phyloP scores from a whole-genome alignment of 53 echinoderm and acorn worm genomes.

The Antedon mediterranea region DNA sequence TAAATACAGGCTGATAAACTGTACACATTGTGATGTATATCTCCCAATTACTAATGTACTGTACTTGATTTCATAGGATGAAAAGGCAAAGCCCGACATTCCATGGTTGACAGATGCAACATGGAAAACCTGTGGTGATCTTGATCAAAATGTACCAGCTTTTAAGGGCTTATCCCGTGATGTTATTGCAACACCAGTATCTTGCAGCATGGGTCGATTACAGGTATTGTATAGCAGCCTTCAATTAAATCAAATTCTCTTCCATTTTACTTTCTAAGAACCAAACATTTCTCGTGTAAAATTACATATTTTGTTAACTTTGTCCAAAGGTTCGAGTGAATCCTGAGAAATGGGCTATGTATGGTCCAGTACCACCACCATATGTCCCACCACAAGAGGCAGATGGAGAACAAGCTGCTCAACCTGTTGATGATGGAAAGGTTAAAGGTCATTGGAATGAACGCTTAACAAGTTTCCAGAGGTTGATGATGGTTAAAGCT shows the following conservation, averaged over 20 bases:
- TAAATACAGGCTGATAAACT: too few species aligned
- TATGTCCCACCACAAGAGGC: slow-evolving; percentile 44
- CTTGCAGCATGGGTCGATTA: slow-evolving; percentile 67
- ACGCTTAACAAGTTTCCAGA: slow-evolving; percentile 85
- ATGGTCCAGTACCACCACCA: slow-evolving; percentile 73
- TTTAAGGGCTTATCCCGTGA: slow-evolving; percentile 68
- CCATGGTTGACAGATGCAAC: slow-evolving; percentile 60
- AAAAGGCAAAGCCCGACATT: slow-evolving; percentile 60
- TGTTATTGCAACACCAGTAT: slow-evolving; percentile 63
- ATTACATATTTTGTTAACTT: not conserved
- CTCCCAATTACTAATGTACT: not conserved
- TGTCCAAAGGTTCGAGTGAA: slow-evolving; percentile 63
- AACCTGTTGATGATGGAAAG: slow-evolving; percentile 66
- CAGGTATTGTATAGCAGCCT: slow-evolving; percentile 69
- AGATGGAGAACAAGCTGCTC: slow-evolving; percentile 58
- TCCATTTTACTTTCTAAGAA: too few species aligned
- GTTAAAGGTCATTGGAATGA: slow-evolving; percentile 94
- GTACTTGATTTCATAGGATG: slow-evolving; percentile 27
- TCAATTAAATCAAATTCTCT: too few species aligned
- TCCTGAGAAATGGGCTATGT: slow-evolving; percentile 77
- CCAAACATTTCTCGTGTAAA: too few species aligned
- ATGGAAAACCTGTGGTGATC: slow-evolving; percentile 69
- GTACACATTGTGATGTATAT: too few species aligned
- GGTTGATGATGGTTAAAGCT: slow-evolving; percentile 83
- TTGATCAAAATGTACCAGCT: slow-evolving; percentile 56